Conservation (phyloP, 2,113 vertebrate species). For the Lipophrys pholis region DNA sequence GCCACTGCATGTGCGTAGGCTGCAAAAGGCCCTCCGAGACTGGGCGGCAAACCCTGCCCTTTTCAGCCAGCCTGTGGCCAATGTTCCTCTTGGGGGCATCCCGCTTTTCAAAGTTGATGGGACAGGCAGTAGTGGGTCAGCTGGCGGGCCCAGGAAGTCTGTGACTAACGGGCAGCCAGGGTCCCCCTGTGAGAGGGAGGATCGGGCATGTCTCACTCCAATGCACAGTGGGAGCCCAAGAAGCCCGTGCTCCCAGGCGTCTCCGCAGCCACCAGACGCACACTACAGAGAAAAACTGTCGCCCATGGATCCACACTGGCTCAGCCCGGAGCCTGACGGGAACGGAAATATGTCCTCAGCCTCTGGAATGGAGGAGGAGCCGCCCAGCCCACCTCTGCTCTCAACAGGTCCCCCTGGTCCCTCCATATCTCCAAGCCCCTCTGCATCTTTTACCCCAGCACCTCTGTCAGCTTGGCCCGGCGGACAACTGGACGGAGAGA, state of each 20-base stretch:
- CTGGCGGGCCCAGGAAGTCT: slow-evolving; percentile 81
- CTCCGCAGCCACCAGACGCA: slow-evolving; percentile 80
- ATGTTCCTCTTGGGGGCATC: slow-evolving; percentile 88
- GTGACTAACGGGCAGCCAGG: slow-evolving; percentile 89
- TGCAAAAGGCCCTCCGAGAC: slow-evolving; percentile 96
- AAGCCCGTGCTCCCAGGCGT: slow-evolving; percentile 92
- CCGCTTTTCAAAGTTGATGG: slow-evolving; percentile 93
- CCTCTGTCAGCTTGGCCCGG: slow-evolving; percentile 77
- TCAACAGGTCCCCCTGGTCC: slow-evolving; percentile 78
- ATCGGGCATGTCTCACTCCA: slow-evolving; percentile 84
- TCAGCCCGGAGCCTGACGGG: slow-evolving; percentile 88
- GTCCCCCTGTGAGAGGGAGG: slow-evolving; percentile 85
- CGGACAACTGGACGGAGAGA: slow-evolving; percentile 89
- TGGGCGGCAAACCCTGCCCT: slow-evolving; percentile 95
- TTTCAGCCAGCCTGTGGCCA: slow-evolving; percentile 92
- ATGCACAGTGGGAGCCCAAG: slow-evolving; percentile 87
- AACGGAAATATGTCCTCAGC: slow-evolving; percentile 75
- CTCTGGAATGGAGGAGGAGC: slow-evolving; percentile 84
- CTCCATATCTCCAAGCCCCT: slow-evolving; percentile 85
- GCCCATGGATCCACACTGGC: slow-evolving; percentile 90
- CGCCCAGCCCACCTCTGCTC: slow-evolving; percentile 85
- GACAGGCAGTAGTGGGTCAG: slow-evolving; percentile 72
- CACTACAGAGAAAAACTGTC: slow-evolving; percentile 86
- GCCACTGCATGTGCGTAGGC: slow-evolving; percentile 94
- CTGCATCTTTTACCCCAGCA: slow-evolving; percentile 62